A percentile compares a stretch with the other conserved stretches of the same genome.
These are phyloP conservation scores for Schizopygopsis pylzovi DNA, from an alignment of 2,797 vertebrate genomes.

Conservation along the genomic window DNA sequence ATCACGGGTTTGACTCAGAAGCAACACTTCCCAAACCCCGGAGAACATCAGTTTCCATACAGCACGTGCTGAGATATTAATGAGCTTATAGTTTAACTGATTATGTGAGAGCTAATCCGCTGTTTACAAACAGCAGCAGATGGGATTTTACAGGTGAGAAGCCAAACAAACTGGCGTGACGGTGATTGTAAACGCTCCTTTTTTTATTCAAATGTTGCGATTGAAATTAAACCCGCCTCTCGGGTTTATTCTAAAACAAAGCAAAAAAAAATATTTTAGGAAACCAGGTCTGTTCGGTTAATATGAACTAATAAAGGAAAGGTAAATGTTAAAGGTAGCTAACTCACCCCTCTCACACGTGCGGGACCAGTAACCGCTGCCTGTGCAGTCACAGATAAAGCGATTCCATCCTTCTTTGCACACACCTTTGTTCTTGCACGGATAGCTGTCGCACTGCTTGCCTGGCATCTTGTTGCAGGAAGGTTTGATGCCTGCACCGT, in stretches of 20 bases:
- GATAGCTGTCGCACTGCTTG: conserved; percentile 96
- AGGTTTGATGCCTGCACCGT: conserved; percentile 94
- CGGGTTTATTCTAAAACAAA: neutral
- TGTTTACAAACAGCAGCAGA: conserved; percentile 54
- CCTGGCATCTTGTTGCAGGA: conserved; percentile 88
- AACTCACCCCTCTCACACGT: conserved; percentile 94
- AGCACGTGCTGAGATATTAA: conserved; percentile 51
- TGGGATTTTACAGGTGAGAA: conserved; percentile 56
- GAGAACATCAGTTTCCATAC: conserved; percentile 35
- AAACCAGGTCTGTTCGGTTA: neutral
- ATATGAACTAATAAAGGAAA: neutral
- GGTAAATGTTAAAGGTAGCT: neutral
- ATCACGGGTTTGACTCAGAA: neutral
- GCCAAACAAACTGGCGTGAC: conserved; percentile 42
- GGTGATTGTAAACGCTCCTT: conserved; percentile 3
- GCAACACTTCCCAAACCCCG: conserved; percentile 24
- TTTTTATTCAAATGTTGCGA: conserved; percentile 27
- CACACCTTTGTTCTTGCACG: conserved; percentile 92
- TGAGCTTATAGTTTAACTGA: conserved; percentile 56
- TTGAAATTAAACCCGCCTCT: neutral
- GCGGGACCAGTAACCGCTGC: conserved; percentile 94
- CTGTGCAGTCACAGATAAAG: conserved; percentile 98
- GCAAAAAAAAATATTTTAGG: neutral
- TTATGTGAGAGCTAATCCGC: conserved; percentile 56
- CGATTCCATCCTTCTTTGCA: conserved; percentile 99